Base-by-base conservation (phyloP, 1,140 invertebrate species). In the Caligus rogercresseyi region DNA sequence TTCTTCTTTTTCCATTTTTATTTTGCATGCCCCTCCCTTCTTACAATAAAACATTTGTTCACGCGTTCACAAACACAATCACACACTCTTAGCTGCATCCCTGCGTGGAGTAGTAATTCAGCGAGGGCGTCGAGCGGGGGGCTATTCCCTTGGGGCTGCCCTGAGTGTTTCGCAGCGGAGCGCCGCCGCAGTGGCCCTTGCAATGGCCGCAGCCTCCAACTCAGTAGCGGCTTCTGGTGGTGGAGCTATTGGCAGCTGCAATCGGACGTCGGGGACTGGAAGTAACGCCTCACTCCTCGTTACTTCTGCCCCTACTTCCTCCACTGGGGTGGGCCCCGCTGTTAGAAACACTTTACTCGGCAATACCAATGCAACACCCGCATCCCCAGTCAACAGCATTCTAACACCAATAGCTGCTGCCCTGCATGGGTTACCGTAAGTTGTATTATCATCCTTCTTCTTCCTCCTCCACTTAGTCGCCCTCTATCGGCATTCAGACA, bases 51-150 rank as follows among this genome's bases (percentile, higher is more conserved):
- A 43, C 7, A 43, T 11, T 11, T 43, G 31, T 43, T 7, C n/a
- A 43, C 7, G n/a, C n/a, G 7, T 43, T 43, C 31, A 43, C 31
- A 43, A 11, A 43, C 7, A 11, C 31, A 43, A 7, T n/a, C 31
- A 43, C 64, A 67, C 67, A 64, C 67, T 71, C 69, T 74, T 78
- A 77, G 82, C 81, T 69, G 81, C 83, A 70, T 83, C 77, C 63
- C 69, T 78, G 55, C 73, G 78, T 71, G 82, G 82, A 65, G 81
- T 82, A 65, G 81, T 81, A 20, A 81, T 84, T 67, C 82, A 83
- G 68, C 76, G 83, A 70, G 81, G 82, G 63, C 31, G 31, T 43
- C 7, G 31, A n/a, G 31, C 31, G 7, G 31, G 31, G 7, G 31
- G 31, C n/a, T 43, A 43, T 43, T n/a, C 31, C 7, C 31, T 43